Base-by-base conservation (phyloP, 2,888 invertebrate genomes). In the Synergus umbraculus region DNA sequence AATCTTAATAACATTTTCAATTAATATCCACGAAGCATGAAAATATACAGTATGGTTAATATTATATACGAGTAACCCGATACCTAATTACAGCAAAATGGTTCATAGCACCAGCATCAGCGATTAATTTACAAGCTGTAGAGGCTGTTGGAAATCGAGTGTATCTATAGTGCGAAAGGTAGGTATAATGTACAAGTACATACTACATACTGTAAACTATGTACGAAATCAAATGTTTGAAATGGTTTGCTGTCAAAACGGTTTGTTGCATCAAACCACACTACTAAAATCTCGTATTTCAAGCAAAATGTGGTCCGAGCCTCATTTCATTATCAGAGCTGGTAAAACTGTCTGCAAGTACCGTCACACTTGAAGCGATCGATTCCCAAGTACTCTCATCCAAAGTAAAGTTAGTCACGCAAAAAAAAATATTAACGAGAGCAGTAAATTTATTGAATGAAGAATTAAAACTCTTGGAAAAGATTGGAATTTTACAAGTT, bases 91-190 rank as follows among this genome's bases (percentile, higher is more conserved):
- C 49, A 54, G 73, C n/a, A 37, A 54, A 49, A 54, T 54, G 37
- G 54, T 73, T 73, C 37, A 73, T 49, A 37, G n/a, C 69, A 69
- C 73, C 54, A 69, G 29, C 49, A 67, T 22, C 44, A 37, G 37
- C 73, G 73, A 73, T 73, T 73, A 73, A 73, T 73, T 73, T 73
- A 54, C 73, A 37, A 73, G 49, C n/a, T 49, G 29, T 73, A 73
- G 73, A 73, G 73, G 54, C 49, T 73, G 73, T 37, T 73, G 73
- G n/a, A 49, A 73, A 73, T 54, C 49, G 49, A 73, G 54, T n/a
- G 73, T 54, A 73, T 29, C 69, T 73, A 73, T 73, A 73, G 69
- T 73, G 69, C 46, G 13, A 67, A 66, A 54, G 46, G 13, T 43
- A 76, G 46, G 29, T 29, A 29, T 3, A 29, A 29, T 3, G 29